Evolutionary conservation across 2,888 invertebrate species (phyloP).

Genomic region (Drosophila flavopinicola): DNA sequence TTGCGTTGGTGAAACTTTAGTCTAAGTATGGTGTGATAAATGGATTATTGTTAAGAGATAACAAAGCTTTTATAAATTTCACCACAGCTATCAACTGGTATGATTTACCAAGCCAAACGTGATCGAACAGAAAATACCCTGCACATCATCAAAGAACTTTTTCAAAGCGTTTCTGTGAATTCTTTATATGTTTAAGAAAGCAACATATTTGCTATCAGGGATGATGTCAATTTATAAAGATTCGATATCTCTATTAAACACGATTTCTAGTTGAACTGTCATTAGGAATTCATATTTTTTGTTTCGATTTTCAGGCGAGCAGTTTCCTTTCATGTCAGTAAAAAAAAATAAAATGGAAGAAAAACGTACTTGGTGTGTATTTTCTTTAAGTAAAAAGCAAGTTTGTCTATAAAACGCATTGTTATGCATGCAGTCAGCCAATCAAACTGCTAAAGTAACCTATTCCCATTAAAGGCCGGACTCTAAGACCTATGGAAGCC

Average conservation of each 20-base stretch:
- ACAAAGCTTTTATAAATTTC: too few relatives aligned
- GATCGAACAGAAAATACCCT: too few relatives aligned
- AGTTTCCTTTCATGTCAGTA: not conserved
- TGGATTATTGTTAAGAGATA: too few relatives aligned
- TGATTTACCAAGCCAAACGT: too few relatives aligned
- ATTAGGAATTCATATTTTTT: conserved; percentile 23
- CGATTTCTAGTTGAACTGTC: conserved; percentile 10
- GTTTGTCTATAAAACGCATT: too few relatives aligned
- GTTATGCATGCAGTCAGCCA: too few relatives aligned
- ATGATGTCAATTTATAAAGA: not conserved
- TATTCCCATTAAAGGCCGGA: conserved; percentile 74
- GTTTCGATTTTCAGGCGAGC: not conserved
- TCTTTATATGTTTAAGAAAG: too few relatives aligned
- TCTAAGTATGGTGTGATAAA: too few relatives aligned
- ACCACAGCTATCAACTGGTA: too few relatives aligned
- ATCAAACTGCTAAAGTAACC: not conserved
- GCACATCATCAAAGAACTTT: too few relatives aligned
- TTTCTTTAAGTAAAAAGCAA: not conserved
- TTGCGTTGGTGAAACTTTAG: too few relatives aligned
- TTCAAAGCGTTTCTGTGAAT: too few relatives aligned
- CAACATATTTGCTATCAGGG: not conserved
- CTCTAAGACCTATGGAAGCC: conserved; percentile 86
- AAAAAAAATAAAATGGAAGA: conserved; percentile 16
- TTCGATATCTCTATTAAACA: not conserved
- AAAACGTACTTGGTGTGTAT: not conserved